A percentile compares a stretch with the other conserved stretches of the same genome.
Evolutionary conservation across 2,113 vertebrate species (phyloP).

Genomic region (Odobenus rosmarus): DNA sequence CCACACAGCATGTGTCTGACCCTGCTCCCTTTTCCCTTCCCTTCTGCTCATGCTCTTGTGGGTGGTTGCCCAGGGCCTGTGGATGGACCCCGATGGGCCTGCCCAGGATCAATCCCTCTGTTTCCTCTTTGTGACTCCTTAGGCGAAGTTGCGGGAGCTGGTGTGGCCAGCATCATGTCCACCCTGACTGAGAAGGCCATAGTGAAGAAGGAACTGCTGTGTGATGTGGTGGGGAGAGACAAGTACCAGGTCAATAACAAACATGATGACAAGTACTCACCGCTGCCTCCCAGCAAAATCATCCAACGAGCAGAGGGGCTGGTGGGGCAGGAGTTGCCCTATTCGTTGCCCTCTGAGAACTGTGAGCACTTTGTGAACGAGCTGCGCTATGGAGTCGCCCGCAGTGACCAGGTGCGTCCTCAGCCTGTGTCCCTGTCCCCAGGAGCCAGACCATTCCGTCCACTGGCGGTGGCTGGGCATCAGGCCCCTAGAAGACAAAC

Average conservation of each 20-base stretch:
- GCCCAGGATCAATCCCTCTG: not conserved
- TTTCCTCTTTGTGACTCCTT: not conserved
- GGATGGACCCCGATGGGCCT: not conserved
- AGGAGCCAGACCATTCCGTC: conserved; percentile 53
- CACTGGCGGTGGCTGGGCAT: conserved; percentile 53
- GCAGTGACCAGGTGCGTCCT: conserved; percentile 89
- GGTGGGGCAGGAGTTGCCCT: conserved; percentile 83
- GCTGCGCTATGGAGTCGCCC: conserved; percentile 87
- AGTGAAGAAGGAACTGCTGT: conserved; percentile 87
- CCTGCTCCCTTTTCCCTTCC: not conserved
- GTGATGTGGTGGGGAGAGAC: conserved; percentile 81
- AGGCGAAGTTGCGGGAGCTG: conserved; percentile 71
- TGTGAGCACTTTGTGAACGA: conserved; percentile 93
- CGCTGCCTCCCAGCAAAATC: conserved; percentile 78
- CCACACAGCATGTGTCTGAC: not conserved
- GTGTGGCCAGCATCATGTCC: conserved; percentile 87
- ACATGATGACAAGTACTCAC: conserved; percentile 83
- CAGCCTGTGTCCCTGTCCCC: conserved; percentile 75
- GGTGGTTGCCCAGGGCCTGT: not conserved
- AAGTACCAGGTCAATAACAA: conserved; percentile 87
- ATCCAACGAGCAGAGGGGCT: conserved; percentile 78
- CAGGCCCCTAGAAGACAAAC: not conserved
- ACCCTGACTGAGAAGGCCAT: conserved; percentile 84
- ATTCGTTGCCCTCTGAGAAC: conserved; percentile 86
- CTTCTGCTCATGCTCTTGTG: not conserved